A percentile compares a stretch with the other conserved stretches of the same genome.
phyloP scores from a whole-genome alignment of 2,888 invertebrate species.

The Erpobdella octoculata region DNA sequence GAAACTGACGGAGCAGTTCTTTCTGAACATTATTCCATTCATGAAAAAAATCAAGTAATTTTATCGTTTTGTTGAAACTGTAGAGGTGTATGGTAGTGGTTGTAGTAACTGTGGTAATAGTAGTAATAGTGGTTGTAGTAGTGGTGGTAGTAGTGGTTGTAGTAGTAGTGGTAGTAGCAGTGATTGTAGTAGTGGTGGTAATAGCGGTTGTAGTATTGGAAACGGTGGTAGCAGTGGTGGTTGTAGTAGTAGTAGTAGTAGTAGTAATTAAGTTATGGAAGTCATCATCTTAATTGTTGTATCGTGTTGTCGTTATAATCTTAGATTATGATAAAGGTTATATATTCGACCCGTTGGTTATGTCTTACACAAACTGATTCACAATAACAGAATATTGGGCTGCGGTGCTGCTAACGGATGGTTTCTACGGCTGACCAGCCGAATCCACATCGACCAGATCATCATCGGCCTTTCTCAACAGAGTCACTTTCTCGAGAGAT shows the following conservation, averaged over 20 bases:
- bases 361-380: background rate
- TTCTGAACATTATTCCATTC: constrained; percentile 87
- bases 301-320: background rate
- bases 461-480: constrained; percentile 93
- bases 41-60: constrained; percentile 78
- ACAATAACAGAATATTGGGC: constrained; percentile 71
- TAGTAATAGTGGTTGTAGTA: too few relatives aligned
- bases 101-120: too few relatives aligned
- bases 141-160: too few relatives aligned
- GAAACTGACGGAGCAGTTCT: constrained; percentile 93
- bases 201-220: too few relatives aligned
- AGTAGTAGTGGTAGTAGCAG: too few relatives aligned
- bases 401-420: constrained; percentile 95
- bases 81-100: too few relatives aligned
- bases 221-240: too few relatives aligned
- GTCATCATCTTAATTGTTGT: background rate
- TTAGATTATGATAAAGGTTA: too few relatives aligned
- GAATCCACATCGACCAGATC: constrained; percentile 69
- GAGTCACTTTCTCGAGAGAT: constrained; percentile 75
- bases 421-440: constrained; percentile 79
- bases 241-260: too few relatives aligned
- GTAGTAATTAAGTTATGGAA: too few relatives aligned
- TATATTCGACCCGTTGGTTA: too few relatives aligned
- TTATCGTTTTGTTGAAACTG: background rate
- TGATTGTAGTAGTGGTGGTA: too few relatives aligned